Percentiles rank a stretch among this genome's conserved stretches.
Conservation (phyloP, 2,888 invertebrate genomes). For the Latrodectus elegans region DNA sequence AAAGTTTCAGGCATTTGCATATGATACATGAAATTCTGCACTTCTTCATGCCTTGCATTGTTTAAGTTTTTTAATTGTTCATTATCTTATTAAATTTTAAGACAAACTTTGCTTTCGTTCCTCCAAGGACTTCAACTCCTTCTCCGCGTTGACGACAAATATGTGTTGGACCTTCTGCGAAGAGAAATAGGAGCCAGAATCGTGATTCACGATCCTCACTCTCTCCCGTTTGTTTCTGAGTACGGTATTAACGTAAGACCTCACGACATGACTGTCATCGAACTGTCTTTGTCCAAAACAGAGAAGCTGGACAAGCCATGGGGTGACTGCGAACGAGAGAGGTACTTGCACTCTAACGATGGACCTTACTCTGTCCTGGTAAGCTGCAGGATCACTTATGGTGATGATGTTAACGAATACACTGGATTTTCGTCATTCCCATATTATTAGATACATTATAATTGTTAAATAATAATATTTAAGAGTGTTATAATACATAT, state of each 20-base stretch:
- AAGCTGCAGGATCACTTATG: background rate
- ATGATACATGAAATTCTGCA: too few relatives aligned
- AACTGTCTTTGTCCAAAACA: slow-evolving; percentile 23
- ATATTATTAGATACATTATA: too few relatives aligned
- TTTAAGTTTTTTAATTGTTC: background rate
- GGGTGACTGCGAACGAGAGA: slow-evolving; percentile 22
- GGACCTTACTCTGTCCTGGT: slow-evolving; percentile 45
- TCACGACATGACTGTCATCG: slow-evolving; percentile 37
- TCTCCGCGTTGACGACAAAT: slow-evolving; percentile 21
- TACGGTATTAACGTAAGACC: slow-evolving; percentile 37
- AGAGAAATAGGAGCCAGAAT: slow-evolving; percentile 35
- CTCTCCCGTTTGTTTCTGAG: slow-evolving; percentile 38
- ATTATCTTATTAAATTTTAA: background rate
- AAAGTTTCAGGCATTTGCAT: too few relatives aligned
- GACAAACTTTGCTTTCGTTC: background rate
- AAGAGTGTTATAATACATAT: too few relatives aligned
- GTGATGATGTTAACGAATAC: too few relatives aligned
- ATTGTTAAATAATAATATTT: too few relatives aligned
- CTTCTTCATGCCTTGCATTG: background rate
- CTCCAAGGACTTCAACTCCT: slow-evolving; percentile 29
- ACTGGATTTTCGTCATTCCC: too few relatives aligned
- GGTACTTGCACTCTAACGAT: background rate
- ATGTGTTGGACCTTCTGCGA: slow-evolving; percentile 15
- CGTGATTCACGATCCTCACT: slow-evolving; percentile 26
- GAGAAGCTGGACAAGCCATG: slow-evolving; percentile 22